Conservation (phyloP, 2,797 vertebrate species). For the Catostomus latipinnis region DNA sequence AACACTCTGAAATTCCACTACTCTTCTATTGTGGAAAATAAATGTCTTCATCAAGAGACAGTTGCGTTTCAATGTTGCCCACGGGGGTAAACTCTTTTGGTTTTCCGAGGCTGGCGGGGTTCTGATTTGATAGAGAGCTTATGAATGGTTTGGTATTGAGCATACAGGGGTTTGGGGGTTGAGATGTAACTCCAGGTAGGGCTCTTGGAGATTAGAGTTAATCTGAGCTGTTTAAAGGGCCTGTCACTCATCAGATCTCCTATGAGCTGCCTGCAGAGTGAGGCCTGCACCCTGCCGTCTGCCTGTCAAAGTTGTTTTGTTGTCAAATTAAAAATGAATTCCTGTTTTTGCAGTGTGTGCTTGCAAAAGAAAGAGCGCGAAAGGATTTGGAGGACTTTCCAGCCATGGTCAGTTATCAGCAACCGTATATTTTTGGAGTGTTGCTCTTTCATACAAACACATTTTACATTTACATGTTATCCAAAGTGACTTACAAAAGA, state of each 20-base stretch:
- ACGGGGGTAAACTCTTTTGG: conserved; percentile 21
- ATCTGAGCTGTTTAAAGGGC: conserved; percentile 73
- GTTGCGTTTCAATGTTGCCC: conserved; percentile 42
- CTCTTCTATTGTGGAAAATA: conserved; percentile 16
- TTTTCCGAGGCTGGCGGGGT: conserved; percentile 32
- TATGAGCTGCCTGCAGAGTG: conserved; percentile 59
- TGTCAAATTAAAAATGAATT: conserved; percentile 49
- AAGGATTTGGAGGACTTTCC: conserved; percentile 6
- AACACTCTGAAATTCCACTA: conserved; percentile 47
- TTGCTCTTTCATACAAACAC: background rate
- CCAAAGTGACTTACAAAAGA: no score
- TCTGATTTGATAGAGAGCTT: conserved; percentile 36
- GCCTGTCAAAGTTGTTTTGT: conserved; percentile 41
- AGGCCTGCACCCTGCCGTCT: conserved; percentile 64
- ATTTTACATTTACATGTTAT: background rate
- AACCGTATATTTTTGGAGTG: background rate
- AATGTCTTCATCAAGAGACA: conserved; percentile 55
- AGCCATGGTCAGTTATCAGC: background rate
- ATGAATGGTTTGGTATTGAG: conserved; percentile 51
- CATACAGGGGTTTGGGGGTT: background rate
- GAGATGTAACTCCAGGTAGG: conserved; percentile 70
- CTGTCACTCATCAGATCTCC: conserved; percentile 69
- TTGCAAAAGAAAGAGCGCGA: conserved; percentile 48
- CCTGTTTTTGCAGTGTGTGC: background rate
- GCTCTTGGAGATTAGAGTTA: conserved; percentile 68